Percentiles rank a stretch among this genome's conserved stretches.
phyloP scores from a whole-genome alignment of 1,140 invertebrate species.

The Caenorhabditis briggsae region DNA sequence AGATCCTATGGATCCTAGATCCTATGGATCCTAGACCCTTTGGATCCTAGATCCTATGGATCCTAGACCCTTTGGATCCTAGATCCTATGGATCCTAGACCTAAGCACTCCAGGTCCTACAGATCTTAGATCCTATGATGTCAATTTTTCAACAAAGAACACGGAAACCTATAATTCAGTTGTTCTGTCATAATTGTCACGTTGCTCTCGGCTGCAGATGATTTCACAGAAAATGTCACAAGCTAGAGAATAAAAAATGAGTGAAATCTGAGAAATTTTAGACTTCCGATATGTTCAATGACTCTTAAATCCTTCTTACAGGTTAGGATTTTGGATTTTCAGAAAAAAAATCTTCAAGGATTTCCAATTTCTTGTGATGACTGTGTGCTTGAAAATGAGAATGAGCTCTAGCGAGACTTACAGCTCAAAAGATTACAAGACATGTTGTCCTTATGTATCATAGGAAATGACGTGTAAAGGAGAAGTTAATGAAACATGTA shows the following conservation, averaged over 20 bases:
- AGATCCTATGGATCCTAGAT: too few relatives aligned
- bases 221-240: not conserved
- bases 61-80: too few relatives aligned
- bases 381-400: not conserved
- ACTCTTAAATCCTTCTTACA: not conserved
- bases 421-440: slow-evolving; percentile 4
- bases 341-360: not conserved
- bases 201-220: not conserved
- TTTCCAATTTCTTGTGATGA: not conserved
- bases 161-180: not conserved
- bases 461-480: too few relatives aligned
- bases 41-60: too few relatives aligned
- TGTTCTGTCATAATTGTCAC: not conserved
- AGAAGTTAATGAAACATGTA: too few relatives aligned
- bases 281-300: slow-evolving; percentile 5
- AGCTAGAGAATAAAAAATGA: too few relatives aligned
- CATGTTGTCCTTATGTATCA: too few relatives aligned
- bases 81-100: too few relatives aligned
- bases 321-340: not conserved
- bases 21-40: too few relatives aligned
- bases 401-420: not conserved
- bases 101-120: too few relatives aligned
- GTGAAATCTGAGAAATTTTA: not conserved
- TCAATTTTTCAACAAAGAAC: not conserved
- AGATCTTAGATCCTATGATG: not conserved